phyloP scores from a whole-genome alignment of 2,888 invertebrate genomes.

The Idaea straminata region DNA sequence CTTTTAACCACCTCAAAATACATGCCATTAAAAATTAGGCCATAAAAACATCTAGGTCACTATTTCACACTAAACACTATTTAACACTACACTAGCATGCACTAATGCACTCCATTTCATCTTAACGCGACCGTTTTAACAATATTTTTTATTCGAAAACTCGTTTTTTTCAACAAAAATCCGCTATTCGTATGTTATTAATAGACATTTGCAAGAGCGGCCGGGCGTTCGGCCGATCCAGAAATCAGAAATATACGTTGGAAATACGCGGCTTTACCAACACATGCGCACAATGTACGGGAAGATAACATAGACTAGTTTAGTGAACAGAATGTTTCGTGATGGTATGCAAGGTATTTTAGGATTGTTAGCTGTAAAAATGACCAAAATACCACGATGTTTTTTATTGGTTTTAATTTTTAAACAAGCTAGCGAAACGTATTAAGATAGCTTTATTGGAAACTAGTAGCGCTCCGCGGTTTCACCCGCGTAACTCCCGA shows the following conservation, averaged over 20 bases:
- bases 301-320: constrained; percentile 10
- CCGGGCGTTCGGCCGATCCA: constrained; percentile 63
- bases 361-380: neutral
- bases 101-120: constrained; percentile 8
- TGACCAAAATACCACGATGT: neutral
- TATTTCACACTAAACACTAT: neutral
- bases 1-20: constrained; percentile 34
- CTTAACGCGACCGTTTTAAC: constrained; percentile 10
- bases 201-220: constrained; percentile 55
- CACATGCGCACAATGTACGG: constrained; percentile 56
- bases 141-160: constrained; percentile 19
- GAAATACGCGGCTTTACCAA: constrained; percentile 63
- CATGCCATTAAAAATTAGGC: constrained; percentile 30
- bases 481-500: no score
- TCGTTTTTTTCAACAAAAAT: constrained; percentile 41
- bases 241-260: constrained; percentile 73
- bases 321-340: constrained; percentile 9
- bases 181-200: constrained; percentile 25
- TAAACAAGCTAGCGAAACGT: no score
- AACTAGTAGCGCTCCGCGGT: no score
- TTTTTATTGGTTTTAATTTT: no score
- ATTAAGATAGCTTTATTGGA: no score
- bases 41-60: constrained; percentile 16
- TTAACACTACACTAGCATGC: neutral
- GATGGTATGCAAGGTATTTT: constrained; percentile 11